These are phyloP conservation scores for Alethe diademata DNA, from an alignment of 2,113 vertebrate species.

Conservation along the genomic window DNA sequence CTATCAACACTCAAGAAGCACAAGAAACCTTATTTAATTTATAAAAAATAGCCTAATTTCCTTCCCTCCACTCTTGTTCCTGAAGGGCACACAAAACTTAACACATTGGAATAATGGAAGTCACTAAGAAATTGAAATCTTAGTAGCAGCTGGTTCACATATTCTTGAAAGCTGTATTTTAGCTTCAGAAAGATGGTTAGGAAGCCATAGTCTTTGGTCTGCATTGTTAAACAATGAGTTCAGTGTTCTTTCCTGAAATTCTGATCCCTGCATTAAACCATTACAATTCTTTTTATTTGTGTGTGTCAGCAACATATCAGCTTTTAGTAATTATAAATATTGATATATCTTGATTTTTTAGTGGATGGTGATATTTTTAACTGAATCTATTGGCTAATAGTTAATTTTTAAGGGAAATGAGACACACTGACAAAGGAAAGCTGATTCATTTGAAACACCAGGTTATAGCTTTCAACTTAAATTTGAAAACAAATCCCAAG, in stretches of 20 bases:
- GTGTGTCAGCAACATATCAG: neutral
- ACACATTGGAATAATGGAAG: neutral
- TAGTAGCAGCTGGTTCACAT: neutral
- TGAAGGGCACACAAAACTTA: neutral
- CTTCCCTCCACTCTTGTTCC: neutral
- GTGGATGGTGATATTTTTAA: neutral
- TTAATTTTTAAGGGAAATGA: neutral
- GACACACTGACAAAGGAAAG: neutral
- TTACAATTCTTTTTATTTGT: neutral
- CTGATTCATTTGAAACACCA: neutral
- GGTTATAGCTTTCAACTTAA: neutral
- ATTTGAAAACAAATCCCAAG: neutral
- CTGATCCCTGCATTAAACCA: neutral
- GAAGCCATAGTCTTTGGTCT: neutral
- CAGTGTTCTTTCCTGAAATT: neutral
- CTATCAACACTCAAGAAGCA: neutral
- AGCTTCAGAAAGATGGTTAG: neutral
- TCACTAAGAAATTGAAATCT: neutral
- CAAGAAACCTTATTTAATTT: neutral
- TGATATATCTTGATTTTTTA: neutral
- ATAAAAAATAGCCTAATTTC: neutral
- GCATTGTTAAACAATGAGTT: neutral
- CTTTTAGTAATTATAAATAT: neutral
- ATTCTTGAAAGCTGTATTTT: neutral
- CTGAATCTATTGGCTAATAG: neutral